phyloP scores from a whole-genome alignment of 2,888 invertebrate species.

The Myopa tessellatipennis region DNA sequence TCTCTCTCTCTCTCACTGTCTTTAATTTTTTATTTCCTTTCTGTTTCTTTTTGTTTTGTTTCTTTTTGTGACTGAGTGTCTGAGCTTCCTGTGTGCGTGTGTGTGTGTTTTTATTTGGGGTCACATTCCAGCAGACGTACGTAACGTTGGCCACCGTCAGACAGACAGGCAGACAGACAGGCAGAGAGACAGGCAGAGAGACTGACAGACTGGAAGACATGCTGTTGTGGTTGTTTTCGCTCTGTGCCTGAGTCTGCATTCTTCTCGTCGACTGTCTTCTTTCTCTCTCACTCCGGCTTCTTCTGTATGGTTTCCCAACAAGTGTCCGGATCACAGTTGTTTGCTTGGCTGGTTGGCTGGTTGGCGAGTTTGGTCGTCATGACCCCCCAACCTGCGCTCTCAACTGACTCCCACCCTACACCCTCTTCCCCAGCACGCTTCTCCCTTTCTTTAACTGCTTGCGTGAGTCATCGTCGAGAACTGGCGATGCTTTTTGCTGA shows the following conservation, averaged over 20 bases:
- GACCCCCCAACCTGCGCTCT: neutral
- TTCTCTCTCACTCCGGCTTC: neutral
- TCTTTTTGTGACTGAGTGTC: neutral
- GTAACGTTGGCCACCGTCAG: neutral
- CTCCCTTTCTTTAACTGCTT: neutral
- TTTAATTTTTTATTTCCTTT: neutral
- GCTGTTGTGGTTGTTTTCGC: neutral
- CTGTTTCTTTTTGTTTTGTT: neutral
- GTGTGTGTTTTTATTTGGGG: slow-evolving; percentile 3
- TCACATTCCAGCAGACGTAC: slow-evolving; percentile 26
- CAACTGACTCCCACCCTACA: neutral
- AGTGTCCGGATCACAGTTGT: neutral
- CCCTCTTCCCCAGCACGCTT: neutral
- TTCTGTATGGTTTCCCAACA: neutral
- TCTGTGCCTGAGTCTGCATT: neutral
- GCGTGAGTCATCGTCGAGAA: neutral
- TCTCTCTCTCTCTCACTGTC: neutral
- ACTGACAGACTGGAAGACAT: neutral
- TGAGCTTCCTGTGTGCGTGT: neutral
- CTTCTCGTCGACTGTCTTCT: neutral
- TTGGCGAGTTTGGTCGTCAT: neutral
- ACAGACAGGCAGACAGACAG: neutral
- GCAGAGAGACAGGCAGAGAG: slow-evolving; percentile 2
- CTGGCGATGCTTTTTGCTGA: no score
- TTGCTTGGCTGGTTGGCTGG: neutral